phyloP scores from a whole-genome alignment of 2,888 invertebrate species.

The Acanthosepion pharaonis region DNA sequence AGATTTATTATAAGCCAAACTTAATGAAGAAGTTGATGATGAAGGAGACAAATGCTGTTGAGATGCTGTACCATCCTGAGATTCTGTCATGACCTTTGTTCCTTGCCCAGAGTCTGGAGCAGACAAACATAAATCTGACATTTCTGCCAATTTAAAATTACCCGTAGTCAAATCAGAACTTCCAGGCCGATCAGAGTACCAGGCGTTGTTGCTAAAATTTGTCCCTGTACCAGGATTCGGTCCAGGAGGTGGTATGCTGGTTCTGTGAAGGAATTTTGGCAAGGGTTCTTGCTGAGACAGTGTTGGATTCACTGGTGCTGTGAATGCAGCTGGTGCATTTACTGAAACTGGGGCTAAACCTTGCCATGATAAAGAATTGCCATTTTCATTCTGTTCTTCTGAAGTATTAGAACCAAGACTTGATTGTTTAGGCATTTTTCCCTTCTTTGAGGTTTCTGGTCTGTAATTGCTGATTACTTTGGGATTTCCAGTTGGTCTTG shows the following conservation, averaged over 20 bases:
- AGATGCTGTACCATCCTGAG: neutral
- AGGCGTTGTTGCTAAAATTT: neutral
- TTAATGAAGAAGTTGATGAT: neutral
- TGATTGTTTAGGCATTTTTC: neutral
- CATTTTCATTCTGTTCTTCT: neutral
- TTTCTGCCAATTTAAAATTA: neutral
- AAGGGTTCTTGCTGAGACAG: neutral
- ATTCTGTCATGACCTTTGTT: neutral
- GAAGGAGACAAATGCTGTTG: neutral
- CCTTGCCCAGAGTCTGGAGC: neutral
- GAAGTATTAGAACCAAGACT: neutral
- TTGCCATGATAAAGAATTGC: neutral
- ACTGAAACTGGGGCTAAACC: neutral
- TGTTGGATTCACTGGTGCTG: neutral
- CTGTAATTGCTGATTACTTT: neutral
- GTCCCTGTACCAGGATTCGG: neutral
- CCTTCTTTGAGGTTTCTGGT: neutral
- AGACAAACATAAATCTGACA: neutral
- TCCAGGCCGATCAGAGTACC: neutral
- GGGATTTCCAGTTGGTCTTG: neutral
- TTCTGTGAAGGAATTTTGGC: neutral
- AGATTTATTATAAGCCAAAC: constrained; percentile 2
- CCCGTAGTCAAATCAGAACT: neutral
- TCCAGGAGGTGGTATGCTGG: neutral
- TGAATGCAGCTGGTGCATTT: neutral